A percentile compares a stretch with the other conserved stretches of the same genome.
These are phyloP conservation scores for Agonopterix alstromeriana DNA, from an alignment of 2,888 invertebrate genomes.

Conservation along the genomic window DNA sequence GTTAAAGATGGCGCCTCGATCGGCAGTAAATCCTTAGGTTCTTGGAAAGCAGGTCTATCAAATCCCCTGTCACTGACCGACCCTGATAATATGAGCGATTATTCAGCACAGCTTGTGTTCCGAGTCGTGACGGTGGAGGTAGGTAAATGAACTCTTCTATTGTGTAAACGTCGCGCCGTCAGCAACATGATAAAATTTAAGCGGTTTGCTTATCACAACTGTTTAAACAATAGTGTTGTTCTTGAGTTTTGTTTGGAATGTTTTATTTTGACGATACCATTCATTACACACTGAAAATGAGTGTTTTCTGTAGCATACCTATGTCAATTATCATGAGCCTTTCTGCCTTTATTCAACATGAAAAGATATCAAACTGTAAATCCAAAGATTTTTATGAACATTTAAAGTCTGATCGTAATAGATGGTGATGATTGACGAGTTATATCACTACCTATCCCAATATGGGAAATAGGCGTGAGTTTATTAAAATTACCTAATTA, in stretches of 20 bases:
- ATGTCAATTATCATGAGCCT: no score
- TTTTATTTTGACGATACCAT: conserved; percentile 14
- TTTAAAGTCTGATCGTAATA: no score
- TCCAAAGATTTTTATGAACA: no score
- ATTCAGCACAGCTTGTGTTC: conserved; percentile 90
- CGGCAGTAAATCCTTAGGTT: conserved; percentile 82
- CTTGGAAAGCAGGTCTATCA: conserved; percentile 86
- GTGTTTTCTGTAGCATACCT: background rate
- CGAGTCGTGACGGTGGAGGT: conserved; percentile 91
- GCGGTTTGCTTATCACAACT: conserved; percentile 47
- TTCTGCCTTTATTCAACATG: no score
- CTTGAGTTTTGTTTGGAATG: conserved; percentile 26
- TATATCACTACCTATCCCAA: no score
- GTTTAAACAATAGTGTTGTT: conserved; percentile 42
- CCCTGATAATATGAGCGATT: conserved; percentile 82
- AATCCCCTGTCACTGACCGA: conserved; percentile 80
- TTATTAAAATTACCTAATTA: no score
- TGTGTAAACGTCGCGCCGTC: conserved; percentile 43
- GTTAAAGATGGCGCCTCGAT: conserved; percentile 85
- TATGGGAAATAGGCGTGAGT: no score
- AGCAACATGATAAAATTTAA: conserved; percentile 42
- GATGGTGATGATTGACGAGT: no score
- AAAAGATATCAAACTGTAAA: no score
- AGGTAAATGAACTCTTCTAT: conserved; percentile 61
- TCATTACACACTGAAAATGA: no score